Conservation (phyloP, 2,888 invertebrate genomes). For the Volucella inflata region DNA sequence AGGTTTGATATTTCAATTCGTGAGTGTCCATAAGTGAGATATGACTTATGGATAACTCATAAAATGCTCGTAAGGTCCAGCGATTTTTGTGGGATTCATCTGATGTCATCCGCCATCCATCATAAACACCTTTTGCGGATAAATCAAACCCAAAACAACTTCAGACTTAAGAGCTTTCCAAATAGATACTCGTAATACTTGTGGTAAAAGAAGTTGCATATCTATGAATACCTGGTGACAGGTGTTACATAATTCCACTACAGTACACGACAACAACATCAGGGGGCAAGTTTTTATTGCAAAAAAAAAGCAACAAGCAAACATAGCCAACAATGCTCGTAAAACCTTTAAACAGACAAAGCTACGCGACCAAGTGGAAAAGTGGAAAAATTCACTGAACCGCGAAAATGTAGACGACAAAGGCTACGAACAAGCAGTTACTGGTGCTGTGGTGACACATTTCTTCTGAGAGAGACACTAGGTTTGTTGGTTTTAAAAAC, state of each 20-base stretch:
- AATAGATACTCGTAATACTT: slow-evolving; percentile 27
- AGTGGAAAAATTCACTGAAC: slow-evolving; percentile 73
- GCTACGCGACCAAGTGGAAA: slow-evolving; percentile 71
- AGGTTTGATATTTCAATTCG: not conserved
- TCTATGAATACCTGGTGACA: slow-evolving; percentile 35
- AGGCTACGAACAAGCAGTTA: slow-evolving; percentile 11
- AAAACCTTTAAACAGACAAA: slow-evolving; percentile 56
- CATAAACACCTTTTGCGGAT: not conserved
- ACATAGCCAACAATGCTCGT: slow-evolving; percentile 7
- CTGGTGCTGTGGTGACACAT: slow-evolving; percentile 39
- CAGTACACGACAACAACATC: slow-evolving; percentile 18
- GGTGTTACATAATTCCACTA: slow-evolving; percentile 58
- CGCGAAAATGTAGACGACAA: slow-evolving; percentile 46
- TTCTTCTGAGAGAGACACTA: slow-evolving; percentile 49
- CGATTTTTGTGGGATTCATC: too few relatives aligned
- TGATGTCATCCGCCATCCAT: too few relatives aligned
- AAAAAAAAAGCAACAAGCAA: slow-evolving; percentile 38
- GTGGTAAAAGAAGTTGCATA: slow-evolving; percentile 7
- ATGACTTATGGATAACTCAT: too few relatives aligned
- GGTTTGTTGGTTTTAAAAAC: slow-evolving; percentile 24
- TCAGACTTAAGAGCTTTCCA: slow-evolving; percentile 20
- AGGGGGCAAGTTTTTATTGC: slow-evolving; percentile 65
- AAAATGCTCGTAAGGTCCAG: too few relatives aligned
- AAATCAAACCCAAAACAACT: slow-evolving; percentile 33
- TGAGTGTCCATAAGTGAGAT: too few relatives aligned